These are phyloP conservation scores for Mystacides longicornis DNA, from an alignment of 2,888 invertebrate species.

Conservation along the genomic window DNA sequence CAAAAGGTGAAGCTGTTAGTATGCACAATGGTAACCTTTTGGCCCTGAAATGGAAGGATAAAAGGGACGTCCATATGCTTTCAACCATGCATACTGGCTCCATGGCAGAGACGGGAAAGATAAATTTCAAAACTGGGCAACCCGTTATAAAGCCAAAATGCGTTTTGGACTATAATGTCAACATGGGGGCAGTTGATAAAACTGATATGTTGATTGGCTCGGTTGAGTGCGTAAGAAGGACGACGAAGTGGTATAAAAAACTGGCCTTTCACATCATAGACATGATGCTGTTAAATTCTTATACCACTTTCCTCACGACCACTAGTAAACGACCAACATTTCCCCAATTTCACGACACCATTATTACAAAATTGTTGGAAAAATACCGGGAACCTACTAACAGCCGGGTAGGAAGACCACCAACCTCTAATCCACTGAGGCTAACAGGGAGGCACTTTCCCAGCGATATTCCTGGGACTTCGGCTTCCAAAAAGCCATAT, in stretches of 20 bases:
- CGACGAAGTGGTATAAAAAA: slow-evolving; percentile 2
- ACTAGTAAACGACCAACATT: neutral
- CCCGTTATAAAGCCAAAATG: neutral
- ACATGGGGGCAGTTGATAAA: neutral
- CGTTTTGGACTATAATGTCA: slow-evolving; percentile 1
- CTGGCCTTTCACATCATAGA: neutral
- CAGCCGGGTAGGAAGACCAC: neutral
- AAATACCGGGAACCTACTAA: neutral
- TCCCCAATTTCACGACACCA: neutral
- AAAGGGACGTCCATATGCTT: slow-evolving; percentile 4
- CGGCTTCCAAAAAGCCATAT: neutral
- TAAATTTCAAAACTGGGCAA: neutral
- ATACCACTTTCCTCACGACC: neutral
- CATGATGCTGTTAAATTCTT: neutral
- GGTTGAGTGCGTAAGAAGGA: neutral
- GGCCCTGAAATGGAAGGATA: slow-evolving; percentile 1
- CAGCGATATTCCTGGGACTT: neutral
- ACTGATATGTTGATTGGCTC: neutral
- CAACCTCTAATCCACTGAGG: neutral
- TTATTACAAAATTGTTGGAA: neutral
- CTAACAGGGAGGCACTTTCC: neutral
- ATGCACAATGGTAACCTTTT: neutral
- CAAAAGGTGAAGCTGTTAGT: neutral
- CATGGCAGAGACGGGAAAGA: neutral
- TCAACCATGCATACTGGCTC: neutral